Evolutionary conservation across 1,140 invertebrate species (phyloP), one percentile per base, ranked within the genome.

Genomic region (Bombus soroeensis): DNA sequence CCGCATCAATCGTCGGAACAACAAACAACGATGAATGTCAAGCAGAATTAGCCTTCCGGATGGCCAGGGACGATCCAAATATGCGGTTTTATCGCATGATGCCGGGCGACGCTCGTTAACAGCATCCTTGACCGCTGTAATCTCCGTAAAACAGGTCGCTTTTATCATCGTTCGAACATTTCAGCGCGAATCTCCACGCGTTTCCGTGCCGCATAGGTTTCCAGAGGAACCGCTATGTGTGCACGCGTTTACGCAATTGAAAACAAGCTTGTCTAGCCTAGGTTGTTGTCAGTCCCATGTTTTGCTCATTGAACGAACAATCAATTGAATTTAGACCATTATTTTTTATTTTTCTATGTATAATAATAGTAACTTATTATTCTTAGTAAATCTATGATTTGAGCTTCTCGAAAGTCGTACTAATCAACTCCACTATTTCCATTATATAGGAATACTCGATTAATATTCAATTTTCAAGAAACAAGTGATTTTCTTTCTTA

Each of bases 131-230:
- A 90, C 88, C 89, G 75, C 82, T 86, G 82, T 90, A 90, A 90
- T 90, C 89, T 76, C 47, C 78, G 82, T 90, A 88, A 90, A 90
- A 90, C 89, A 88, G 88, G 78, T 78, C 53, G 86, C 86, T 90
- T 90, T 88, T 90, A 90, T 90, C 88, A 90, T 90, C 86, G 62
- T 79, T 86, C 75, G 41, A 43, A 83, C 82, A 85, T 85, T 85
- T 90, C 86, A 79, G 47, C 47, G 68, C 75, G 41, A 39, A 57
- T 57, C 85, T 90, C 74, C 86, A 80, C 86, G 72, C 82, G 68
- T 53, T 85, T 72, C 77, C 77, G 77, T 47, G n/a, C n/a, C 66
- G 28, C 72, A 73, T 78, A 37, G 64, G 87, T 89, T 89, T 68
- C 43, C 47, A 12, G 34, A 32, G 28, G 62, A 53, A 59, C 72